Percentiles rank a stretch among this genome's conserved stretches.
Evolutionary conservation across 2,113 vertebrate species (phyloP).

Genomic region (Emberiza fucata): DNA sequence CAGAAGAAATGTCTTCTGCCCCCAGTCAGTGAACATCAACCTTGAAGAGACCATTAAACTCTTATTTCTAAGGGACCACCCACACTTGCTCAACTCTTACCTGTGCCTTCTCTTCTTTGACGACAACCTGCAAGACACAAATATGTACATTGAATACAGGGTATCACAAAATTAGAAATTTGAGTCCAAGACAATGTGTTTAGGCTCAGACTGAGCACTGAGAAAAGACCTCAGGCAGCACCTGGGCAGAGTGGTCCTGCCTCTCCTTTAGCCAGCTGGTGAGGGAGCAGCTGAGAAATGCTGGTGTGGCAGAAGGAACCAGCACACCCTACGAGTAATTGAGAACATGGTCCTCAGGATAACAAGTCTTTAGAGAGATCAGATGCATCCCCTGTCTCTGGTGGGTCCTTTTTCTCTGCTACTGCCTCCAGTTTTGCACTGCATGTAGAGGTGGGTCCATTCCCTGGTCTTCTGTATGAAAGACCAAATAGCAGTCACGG

Average conservation of each 20-base stretch:
- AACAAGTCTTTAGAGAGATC: not conserved
- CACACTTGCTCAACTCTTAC: conserved; percentile 67
- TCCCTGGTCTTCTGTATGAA: not conserved
- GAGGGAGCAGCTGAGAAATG: not conserved
- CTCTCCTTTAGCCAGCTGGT: not conserved
- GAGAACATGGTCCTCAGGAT: not conserved
- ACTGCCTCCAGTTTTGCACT: not conserved
- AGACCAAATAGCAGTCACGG: not conserved
- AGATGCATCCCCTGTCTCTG: not conserved
- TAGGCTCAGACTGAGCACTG: not conserved
- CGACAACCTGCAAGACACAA: conserved; percentile 76
- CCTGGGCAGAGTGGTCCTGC: not conserved
- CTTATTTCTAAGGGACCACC: not conserved
- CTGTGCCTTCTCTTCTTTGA: conserved; percentile 94
- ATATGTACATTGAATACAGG: not conserved
- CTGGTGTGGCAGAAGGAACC: not conserved
- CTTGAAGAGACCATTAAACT: not conserved
- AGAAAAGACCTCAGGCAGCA: not conserved
- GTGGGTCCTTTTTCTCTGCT: not conserved
- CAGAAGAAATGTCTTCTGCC: not conserved
- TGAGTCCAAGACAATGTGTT: not conserved
- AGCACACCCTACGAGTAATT: not conserved
- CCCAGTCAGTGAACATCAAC: not conserved
- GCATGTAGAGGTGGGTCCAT: not conserved
- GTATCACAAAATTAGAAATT: not conserved